Evolutionary conservation across 2,113 vertebrate species (phyloP).

Genomic region (Vireo altiloquus): DNA sequence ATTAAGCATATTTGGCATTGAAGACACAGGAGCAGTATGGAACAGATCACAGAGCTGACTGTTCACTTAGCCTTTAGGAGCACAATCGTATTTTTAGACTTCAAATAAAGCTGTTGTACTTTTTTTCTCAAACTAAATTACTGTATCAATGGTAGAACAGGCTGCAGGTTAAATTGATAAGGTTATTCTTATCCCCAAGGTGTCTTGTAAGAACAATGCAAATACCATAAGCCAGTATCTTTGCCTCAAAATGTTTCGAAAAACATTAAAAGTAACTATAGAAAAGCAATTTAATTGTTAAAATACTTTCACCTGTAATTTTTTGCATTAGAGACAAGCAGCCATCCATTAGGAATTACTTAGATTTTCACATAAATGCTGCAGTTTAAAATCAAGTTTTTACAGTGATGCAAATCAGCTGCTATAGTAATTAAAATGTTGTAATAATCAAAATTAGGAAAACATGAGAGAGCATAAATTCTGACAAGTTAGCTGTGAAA

Average conservation of each 20-base stretch:
- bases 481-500: background rate
- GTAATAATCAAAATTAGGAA: background rate
- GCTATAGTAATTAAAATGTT: background rate
- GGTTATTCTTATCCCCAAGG: background rate
- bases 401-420: background rate
- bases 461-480: background rate
- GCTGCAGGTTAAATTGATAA: background rate
- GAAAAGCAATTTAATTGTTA: background rate
- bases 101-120: background rate
- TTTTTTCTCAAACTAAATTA: background rate
- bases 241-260: background rate
- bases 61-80: background rate
- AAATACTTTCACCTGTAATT: background rate
- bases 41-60: background rate
- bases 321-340: background rate
- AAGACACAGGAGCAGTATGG: background rate
- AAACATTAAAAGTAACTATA: background rate
- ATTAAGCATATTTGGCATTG: background rate
- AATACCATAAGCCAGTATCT: background rate
- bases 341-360: background rate
- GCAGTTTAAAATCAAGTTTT: background rate
- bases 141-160: background rate
- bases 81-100: background rate
- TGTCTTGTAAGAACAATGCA: background rate
- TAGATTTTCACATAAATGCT: background rate